A percentile compares a stretch with the other conserved stretches of the same genome.
Conservation (phyloP, 1,140 invertebrate species). For the Zaprionus africanus region DNA sequence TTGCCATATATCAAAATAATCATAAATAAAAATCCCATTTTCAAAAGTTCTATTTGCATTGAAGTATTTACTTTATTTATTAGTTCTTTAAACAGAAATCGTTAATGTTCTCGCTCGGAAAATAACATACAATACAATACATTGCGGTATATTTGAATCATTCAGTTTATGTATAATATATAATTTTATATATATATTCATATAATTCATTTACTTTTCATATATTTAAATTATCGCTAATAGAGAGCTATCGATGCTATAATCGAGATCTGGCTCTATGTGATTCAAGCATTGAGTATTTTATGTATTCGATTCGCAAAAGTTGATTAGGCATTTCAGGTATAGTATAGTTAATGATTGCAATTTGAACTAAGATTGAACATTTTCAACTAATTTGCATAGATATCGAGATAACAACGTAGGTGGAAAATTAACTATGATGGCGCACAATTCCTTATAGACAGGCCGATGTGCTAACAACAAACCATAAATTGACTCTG, state of each 20-base stretch:
- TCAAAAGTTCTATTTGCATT: constrained; percentile 30
- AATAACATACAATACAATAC: constrained; percentile 73
- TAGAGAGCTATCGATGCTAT: constrained; percentile 21
- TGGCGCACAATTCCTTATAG: constrained; percentile 37
- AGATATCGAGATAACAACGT: constrained; percentile 7
- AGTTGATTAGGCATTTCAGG: constrained; percentile 61
- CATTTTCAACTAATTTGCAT: constrained; percentile 7
- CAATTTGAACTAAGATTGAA: constrained; percentile 4
- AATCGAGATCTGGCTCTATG: background rate
- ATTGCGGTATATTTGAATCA: constrained; percentile 64
- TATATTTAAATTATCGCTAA: constrained; percentile 32
- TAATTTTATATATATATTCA: constrained; percentile 41
- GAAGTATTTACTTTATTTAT: constrained; percentile 68
- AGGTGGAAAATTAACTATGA: constrained; percentile 30
- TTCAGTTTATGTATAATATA: constrained; percentile 48
- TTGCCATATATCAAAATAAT: too few species aligned
- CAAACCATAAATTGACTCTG: constrained; percentile 33
- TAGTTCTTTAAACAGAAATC: constrained; percentile 64
- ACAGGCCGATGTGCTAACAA: constrained; percentile 38
- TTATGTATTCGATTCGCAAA: constrained; percentile 59
- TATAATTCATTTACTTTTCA: constrained; percentile 31
- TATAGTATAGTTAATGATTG: constrained; percentile 50
- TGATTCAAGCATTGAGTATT: constrained; percentile 62
- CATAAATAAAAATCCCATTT: too few species aligned
- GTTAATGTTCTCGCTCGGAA: constrained; percentile 57